Evolutionary conservation across 2,888 invertebrate genomes (phyloP).

Genomic region (Cheilosia pagana): DNA sequence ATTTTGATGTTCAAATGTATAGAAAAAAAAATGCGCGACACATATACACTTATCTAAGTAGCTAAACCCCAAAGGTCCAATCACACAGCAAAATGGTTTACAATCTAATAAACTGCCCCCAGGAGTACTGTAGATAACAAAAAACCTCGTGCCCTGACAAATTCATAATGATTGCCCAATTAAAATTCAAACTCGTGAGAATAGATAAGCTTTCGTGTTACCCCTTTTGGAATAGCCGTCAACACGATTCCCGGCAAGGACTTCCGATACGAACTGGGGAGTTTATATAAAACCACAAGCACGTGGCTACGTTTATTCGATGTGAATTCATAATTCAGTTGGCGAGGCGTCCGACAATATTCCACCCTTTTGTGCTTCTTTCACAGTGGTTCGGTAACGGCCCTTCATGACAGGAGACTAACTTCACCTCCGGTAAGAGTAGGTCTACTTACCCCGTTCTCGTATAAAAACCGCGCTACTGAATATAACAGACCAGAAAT

Average conservation of each 20-base stretch:
- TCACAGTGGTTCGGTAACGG: neutral
- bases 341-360: neutral
- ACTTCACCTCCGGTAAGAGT: conserved; percentile 3
- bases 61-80: conserved; percentile 16
- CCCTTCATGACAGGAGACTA: neutral
- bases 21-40: too few relatives aligned
- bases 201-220: conserved; percentile 36
- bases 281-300: conserved; percentile 44
- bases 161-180: conserved; percentile 57
- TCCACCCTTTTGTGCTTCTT: neutral
- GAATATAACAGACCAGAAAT: conserved; percentile 31
- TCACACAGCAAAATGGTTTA: conserved; percentile 20
- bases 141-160: conserved; percentile 32
- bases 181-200: conserved; percentile 62
- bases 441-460: neutral
- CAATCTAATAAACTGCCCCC: conserved; percentile 56
- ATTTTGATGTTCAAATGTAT: too few relatives aligned
- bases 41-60: too few relatives aligned
- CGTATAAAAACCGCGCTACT: conserved; percentile 15
- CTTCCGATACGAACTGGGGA: conserved; percentile 31
- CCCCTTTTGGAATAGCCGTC: conserved; percentile 8
- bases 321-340: conserved; percentile 58
- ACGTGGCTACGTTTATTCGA: conserved; percentile 69
- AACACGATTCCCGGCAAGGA: conserved; percentile 19
- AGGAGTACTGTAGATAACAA: conserved; percentile 50